Base-by-base conservation (phyloP, 2,888 invertebrate genomes). In the Capitulum mitella region DNA sequence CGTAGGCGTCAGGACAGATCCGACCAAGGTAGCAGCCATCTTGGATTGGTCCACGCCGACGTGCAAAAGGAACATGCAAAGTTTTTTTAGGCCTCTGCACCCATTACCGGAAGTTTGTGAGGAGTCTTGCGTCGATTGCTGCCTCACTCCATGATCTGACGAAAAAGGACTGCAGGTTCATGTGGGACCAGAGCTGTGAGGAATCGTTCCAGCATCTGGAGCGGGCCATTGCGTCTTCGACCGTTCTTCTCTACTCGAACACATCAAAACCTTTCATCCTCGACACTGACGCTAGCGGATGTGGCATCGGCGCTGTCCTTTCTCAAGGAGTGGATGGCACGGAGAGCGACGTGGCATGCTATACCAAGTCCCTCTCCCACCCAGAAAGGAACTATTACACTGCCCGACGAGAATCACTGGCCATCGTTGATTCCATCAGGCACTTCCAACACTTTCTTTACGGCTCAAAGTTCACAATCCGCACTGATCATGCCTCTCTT, bases 131-230 rank as follows among this genome's bases (percentile, higher is more conserved):
- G 1, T 77, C 78, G 0, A 81, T 82, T 32, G 80, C 83, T 0
- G 82, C 80, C 77, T 83, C 83, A 14, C 74, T 83, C 0, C 82
- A 82, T 64, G 29, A 51, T 14, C 54, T 83, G n/a, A 64, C 77
- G 0, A 26, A 70, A 12, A 54, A 37, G 19, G 74, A 51, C 0
- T 22, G 26, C 46, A 6, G 29, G 37, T 70, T 43, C 16, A 6
- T 6, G 40, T 85, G 85, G 85, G 81, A 81, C 14, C 79, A 82
- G 14, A 58, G 81, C 6, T 84, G 84, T 79, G 81, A 84, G 77
- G 29, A 78, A 3, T 83, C 84, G 10, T 85, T 85, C 70, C 79
- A 83, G 22, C 61, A 79, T 26, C 81, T 84, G 58, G 85, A 85
- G 77, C 1, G 6, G 14, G 19, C 2, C 26, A 26, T 54, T 3